Percentiles rank a stretch among this genome's conserved stretches.
Conservation (phyloP, 2,113 vertebrate genomes). For the Eurypyga helias region DNA sequence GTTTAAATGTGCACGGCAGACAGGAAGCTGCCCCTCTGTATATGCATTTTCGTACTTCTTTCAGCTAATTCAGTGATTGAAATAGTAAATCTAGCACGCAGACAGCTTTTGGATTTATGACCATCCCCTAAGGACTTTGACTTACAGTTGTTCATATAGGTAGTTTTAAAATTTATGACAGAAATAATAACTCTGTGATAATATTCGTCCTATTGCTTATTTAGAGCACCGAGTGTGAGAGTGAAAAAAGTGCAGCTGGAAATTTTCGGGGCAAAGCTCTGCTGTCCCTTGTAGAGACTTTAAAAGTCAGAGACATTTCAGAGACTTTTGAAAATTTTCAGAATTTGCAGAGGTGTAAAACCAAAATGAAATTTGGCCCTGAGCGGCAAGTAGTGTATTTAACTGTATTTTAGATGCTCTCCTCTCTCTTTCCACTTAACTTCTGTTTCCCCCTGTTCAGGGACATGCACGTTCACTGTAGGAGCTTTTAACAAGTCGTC, state of each 20-base stretch:
- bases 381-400: background rate
- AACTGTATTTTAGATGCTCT: background rate
- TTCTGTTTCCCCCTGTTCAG: background rate
- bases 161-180: slow-evolving; percentile 47
- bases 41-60: background rate
- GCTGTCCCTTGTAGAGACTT: background rate
- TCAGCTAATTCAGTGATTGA: background rate
- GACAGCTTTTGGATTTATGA: slow-evolving; percentile 41
- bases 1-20: background rate
- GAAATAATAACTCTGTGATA: slow-evolving; percentile 37
- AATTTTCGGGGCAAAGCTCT: background rate
- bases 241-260: background rate
- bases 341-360: background rate
- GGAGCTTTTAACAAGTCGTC: background rate
- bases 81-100: slow-evolving; percentile 19
- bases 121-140: slow-evolving; percentile 30
- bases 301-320: background rate
- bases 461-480: background rate
- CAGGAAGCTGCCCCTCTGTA: background rate
- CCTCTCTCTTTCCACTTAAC: background rate
- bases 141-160: slow-evolving; percentile 28
- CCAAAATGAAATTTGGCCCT: background rate
- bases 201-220: background rate
- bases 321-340: background rate
- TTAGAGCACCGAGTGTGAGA: background rate